Base-by-base conservation (phyloP, 2,113 vertebrate species). In the Anhinga anhinga region DNA sequence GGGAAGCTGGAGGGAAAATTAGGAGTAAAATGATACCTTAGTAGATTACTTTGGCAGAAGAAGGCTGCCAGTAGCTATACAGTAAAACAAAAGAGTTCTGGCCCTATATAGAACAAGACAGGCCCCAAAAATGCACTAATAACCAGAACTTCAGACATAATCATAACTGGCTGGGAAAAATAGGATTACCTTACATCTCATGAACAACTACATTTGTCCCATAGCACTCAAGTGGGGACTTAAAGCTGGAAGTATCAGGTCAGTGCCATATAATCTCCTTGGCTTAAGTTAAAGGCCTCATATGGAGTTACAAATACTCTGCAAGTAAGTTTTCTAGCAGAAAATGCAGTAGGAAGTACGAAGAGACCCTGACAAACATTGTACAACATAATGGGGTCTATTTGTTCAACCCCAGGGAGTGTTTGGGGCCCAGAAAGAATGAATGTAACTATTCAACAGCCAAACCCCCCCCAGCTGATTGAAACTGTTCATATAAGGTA, bases 131-230 rank as follows among this genome's bases (percentile, higher is more conserved):
- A 97, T 49, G 79, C 59, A 96, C 85, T 80, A 87, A 92, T 82
- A 88, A 80, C 76, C 73, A 94, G 44, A 52, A 88, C 58, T 95
- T 97, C 32, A 95, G 85, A 97, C 84, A 40, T 59, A 96, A 82
- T 95, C 94, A 59, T 93, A 97, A 95, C 29, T 97, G 96, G 66
- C 76, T 94, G 78, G 79, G 91, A 77, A 97, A 97, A 97, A 12
- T 2, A 88, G 65, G 85, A 81, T 94, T 86, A 95, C 80, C 73
- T 97, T 82, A 90, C 59, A 73, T 70, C 90, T 97, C 45, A 69
- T 44, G 50, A 95, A 95, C 82, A 87, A 78, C 92, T 94, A 55
- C 58, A 59, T 91, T 93, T 94, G 84, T 89, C 76, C 82, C 82
- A 70, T 20, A 74, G 85, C 71, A 82, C 90, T 97, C 88, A 93